Evolutionary conservation across 2,113 vertebrate genomes (phyloP).

Genomic region (Megaleporinus macrocephalus): DNA sequence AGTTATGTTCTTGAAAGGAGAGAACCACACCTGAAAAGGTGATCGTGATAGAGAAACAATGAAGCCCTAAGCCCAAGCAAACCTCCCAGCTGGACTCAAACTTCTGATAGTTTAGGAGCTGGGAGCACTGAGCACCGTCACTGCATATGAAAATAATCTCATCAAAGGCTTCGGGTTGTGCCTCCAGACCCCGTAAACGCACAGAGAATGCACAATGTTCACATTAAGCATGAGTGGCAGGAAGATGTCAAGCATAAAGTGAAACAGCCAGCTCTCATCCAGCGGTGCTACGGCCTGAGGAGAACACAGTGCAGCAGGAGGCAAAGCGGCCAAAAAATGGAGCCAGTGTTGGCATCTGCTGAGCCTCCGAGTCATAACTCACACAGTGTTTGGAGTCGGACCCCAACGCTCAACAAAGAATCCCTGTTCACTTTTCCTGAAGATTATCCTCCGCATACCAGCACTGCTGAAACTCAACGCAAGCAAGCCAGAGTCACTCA

Average conservation of each 20-base stretch:
- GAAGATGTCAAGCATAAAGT: constrained; percentile 10
- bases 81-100: neutral
- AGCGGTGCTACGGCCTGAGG: constrained; percentile 6
- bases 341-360: constrained; percentile 29
- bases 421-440: constrained; percentile 8
- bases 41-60: too few species aligned
- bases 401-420: constrained; percentile 24
- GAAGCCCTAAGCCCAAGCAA: too few species aligned
- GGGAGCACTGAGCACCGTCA: neutral
- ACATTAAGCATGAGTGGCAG: constrained; percentile 7
- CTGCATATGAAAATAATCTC: constrained; percentile 30
- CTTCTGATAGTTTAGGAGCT: neutral
- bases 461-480: constrained; percentile 4
- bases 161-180: constrained; percentile 3
- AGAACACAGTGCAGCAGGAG: constrained; percentile 15
- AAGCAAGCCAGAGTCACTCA: constrained; percentile 7
- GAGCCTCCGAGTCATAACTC: constrained; percentile 35
- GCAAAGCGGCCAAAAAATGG: constrained; percentile 13
- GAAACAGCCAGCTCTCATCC: constrained; percentile 24
- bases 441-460: constrained; percentile 22
- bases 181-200: neutral
- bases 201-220: constrained; percentile 7
- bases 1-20: neutral
- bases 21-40: neutral
- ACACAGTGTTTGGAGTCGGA: constrained; percentile 30